phyloP scores from a whole-genome alignment of 1,140 invertebrate genomes.

The Drosophila kohkoa region DNA sequence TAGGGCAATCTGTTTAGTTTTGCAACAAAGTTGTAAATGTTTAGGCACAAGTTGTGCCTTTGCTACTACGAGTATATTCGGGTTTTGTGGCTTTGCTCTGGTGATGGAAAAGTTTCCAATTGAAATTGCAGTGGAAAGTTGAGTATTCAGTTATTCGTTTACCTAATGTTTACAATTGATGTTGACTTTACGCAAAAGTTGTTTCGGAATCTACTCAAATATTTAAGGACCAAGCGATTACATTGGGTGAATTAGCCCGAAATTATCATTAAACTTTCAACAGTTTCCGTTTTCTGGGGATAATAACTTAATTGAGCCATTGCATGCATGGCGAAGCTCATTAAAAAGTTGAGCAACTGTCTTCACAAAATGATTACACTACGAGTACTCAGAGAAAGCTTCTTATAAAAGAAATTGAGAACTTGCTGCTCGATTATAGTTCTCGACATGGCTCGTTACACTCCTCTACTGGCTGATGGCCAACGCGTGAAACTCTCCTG shows the following conservation, averaged over 20 bases:
- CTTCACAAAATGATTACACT: background rate
- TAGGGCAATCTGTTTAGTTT: background rate
- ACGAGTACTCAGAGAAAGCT: background rate
- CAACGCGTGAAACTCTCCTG: slow-evolving; percentile 61
- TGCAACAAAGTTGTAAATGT: background rate
- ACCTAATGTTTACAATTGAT: slow-evolving; percentile 10
- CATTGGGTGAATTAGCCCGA: slow-evolving; percentile 52
- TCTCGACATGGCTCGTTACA: slow-evolving; percentile 65
- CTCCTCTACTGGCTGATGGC: slow-evolving; percentile 66
- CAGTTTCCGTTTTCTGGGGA: slow-evolving; percentile 42
- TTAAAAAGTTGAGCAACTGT: slow-evolving; percentile 70
- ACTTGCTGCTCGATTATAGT: slow-evolving; percentile 16
- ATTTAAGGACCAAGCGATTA: slow-evolving; percentile 55
- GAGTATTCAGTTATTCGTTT: background rate
- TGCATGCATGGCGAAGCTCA: slow-evolving; percentile 69
- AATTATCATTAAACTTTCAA: slow-evolving; percentile 69
- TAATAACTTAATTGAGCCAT: slow-evolving; percentile 79
- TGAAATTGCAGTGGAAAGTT: slow-evolving; percentile 18
- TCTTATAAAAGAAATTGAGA: slow-evolving; percentile 8
- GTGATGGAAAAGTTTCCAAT: slow-evolving; percentile 12
- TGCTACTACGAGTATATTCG: background rate
- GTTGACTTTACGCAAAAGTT: slow-evolving; percentile 1
- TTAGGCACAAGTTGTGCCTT: background rate
- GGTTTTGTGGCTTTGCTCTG: background rate
- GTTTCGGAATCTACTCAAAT: slow-evolving; percentile 19